Percentiles rank a stretch among this genome's conserved stretches.
Evolutionary conservation across 2,888 invertebrate genomes (phyloP).

Genomic region (Silvanus unidentatus): DNA sequence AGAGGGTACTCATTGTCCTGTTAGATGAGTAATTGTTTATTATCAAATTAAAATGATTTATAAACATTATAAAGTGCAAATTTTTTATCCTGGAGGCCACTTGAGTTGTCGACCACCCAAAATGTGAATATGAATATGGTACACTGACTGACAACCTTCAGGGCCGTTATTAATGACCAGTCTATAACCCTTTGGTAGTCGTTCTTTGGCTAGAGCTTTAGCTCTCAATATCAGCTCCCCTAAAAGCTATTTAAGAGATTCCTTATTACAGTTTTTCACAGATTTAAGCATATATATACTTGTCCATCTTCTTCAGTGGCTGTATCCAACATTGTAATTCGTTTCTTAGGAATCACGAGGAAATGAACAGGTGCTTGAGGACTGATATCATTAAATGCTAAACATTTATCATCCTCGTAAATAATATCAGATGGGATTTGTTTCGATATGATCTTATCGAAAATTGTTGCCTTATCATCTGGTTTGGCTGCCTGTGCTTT

Average conservation of each 20-base stretch:
- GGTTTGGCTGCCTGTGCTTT: slow-evolving; percentile 34
- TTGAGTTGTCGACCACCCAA: slow-evolving; percentile 70
- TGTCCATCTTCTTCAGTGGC: slow-evolving; percentile 51
- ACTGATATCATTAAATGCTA: slow-evolving; percentile 74
- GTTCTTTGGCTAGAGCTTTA: slow-evolving; percentile 56
- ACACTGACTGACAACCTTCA: slow-evolving; percentile 77
- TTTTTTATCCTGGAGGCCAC: slow-evolving; percentile 44
- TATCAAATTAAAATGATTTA: too few relatives aligned
- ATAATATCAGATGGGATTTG: slow-evolving; percentile 76
- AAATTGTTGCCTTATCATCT: slow-evolving; percentile 54
- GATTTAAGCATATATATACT: slow-evolving; percentile 21
- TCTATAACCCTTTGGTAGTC: slow-evolving; percentile 64
- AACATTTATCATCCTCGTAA: slow-evolving; percentile 72
- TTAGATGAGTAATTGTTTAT: too few relatives aligned
- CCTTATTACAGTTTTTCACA: too few relatives aligned
- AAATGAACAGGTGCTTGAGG: slow-evolving; percentile 83
- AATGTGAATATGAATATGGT: slow-evolving; percentile 77
- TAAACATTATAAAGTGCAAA: slow-evolving; percentile 8
- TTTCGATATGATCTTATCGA: slow-evolving; percentile 71
- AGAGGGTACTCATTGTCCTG: too few relatives aligned
- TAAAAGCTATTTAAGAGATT: too few relatives aligned
- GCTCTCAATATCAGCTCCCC: slow-evolving; percentile 69
- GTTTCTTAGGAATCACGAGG: slow-evolving; percentile 73
- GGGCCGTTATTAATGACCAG: slow-evolving; percentile 74
- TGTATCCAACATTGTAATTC: slow-evolving; percentile 60